Conservation (phyloP, 2,797 vertebrate species). For the Galagoides demidoff region DNA sequence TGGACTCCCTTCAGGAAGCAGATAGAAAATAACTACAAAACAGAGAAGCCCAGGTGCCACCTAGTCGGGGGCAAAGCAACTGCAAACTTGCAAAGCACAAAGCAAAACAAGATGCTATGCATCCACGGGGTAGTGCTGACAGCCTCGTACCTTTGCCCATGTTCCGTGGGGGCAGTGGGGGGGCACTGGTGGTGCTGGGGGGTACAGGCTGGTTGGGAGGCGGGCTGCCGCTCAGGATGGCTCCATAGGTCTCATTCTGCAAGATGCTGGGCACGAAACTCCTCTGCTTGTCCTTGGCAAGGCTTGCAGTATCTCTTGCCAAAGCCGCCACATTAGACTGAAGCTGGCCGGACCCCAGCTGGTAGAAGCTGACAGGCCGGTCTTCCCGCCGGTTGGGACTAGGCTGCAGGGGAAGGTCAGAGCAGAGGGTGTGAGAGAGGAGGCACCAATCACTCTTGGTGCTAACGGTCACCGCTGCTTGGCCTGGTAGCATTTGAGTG, state of each 20-base stretch:
- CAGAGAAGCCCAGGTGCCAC: background rate
- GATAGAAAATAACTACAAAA: background rate
- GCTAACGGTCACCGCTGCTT: accelerated
- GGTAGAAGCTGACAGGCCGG: slow-evolving; percentile 96
- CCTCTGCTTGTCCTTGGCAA: slow-evolving; percentile 95
- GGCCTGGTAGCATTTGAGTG: background rate
- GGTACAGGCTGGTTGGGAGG: slow-evolving; percentile 84
- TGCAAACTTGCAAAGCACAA: background rate
- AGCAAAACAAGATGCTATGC: accelerated
- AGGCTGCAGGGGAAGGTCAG: slow-evolving; percentile 87
- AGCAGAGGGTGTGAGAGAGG: background rate
- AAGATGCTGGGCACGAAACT: slow-evolving; percentile 93
- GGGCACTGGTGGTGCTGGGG: slow-evolving; percentile 86
- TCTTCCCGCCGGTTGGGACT: slow-evolving; percentile 97
- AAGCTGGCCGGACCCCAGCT: slow-evolving; percentile 89
- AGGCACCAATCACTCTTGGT: background rate
- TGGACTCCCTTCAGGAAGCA: background rate
- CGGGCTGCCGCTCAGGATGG: slow-evolving; percentile 91
- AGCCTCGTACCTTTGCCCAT: slow-evolving; percentile 91
- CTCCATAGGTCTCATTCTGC: slow-evolving; percentile 98
- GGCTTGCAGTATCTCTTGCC: slow-evolving; percentile 89
- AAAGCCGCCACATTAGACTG: slow-evolving; percentile 87
- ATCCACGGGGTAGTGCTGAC: background rate
- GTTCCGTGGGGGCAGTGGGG: slow-evolving; percentile 96
- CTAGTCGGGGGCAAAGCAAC: background rate